Base-by-base conservation (phyloP, 1,140 invertebrate genomes). In the Branchinecta lynchi region DNA sequence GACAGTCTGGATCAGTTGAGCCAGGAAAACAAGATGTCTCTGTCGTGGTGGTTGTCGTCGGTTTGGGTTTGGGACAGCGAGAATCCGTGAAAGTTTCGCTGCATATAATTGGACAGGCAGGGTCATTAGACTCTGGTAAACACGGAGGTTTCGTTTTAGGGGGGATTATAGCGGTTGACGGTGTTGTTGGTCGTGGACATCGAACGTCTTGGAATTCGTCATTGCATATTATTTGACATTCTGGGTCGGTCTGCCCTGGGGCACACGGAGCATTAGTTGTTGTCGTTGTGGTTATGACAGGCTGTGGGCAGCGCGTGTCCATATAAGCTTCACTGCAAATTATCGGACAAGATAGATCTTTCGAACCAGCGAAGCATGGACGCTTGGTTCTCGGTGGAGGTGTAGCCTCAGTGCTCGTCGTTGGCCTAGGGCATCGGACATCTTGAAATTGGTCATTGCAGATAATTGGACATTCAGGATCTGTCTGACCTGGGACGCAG, bases 31-130 rank as follows among this genome's bases (percentile, higher is more conserved):
- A 32, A 32, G 32, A 5, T 32, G 32, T 32, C 32, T 32, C 5
- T 32, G 32, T 32, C 32, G 32, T 32, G 5, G 32, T 32, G 32
- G 32, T 32, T 32, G 32, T 32, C 32, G 32, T 32, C 32, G 32
- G 32, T 6, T 12, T 20, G 17, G 51, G 51, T 6, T 60, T 20
- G 17, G 51, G 51, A 6, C 51, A 60, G 12, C 51, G 12, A 1
- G 17, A 12, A 20, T 60, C 51, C 17, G 3, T 12, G 51, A 60
- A 60, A 15, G 51, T 6, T 12, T 60, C 51, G 51, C 17, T 60
- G 17, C 51, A 60, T 15, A 60, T 60, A 20, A 60, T 60, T 60
- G 51, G 51, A 20, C 51, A 60, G 17, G 51, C 51, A 60, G 51
- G 51, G 17, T 60, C 51, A 12, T 15, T 15, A 60, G 51, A 60